Percentiles rank a stretch among this genome's conserved stretches.
These are phyloP conservation scores for Chionis minor DNA, from an alignment of 2,113 vertebrate genomes.

Conservation along the genomic window DNA sequence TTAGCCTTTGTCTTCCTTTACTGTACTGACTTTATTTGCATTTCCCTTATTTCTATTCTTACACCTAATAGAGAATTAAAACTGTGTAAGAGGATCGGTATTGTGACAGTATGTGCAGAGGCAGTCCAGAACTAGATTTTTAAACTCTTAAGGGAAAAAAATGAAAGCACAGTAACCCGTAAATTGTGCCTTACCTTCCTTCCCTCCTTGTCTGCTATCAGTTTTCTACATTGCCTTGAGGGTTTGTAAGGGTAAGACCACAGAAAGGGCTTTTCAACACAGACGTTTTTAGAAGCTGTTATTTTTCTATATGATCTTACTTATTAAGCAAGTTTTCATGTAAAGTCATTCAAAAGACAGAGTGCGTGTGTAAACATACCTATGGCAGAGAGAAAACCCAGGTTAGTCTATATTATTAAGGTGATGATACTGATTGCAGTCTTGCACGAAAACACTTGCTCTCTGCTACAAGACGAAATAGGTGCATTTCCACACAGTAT, in stretches of 20 bases:
- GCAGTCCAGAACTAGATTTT: not conserved
- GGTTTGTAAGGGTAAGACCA: not conserved
- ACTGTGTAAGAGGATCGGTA: not conserved
- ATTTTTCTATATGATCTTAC: not conserved
- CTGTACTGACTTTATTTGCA: not conserved
- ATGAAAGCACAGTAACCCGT: not conserved
- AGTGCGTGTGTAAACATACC: not conserved
- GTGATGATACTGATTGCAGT: not conserved
- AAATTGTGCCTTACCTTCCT: not conserved
- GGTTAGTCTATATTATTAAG: not conserved
- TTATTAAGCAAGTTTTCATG: not conserved
- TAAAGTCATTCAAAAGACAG: not conserved
- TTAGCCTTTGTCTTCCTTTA: not conserved
- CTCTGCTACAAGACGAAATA: not conserved
- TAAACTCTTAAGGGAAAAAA: not conserved
- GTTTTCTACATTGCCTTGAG: not conserved
- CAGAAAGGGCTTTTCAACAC: not conserved
- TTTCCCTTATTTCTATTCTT: not conserved
- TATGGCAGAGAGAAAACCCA: not conserved
- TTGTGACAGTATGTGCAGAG: not conserved
- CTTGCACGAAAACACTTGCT: not conserved
- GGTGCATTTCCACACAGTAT: not conserved
- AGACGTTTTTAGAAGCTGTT: not conserved
- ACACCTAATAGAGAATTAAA: not conserved
- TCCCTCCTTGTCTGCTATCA: not conserved